Evolutionary conservation across 1,140 invertebrate genomes (phyloP), one percentile per base, ranked within the genome.

Genomic region (Aleiodes sp.): DNA sequence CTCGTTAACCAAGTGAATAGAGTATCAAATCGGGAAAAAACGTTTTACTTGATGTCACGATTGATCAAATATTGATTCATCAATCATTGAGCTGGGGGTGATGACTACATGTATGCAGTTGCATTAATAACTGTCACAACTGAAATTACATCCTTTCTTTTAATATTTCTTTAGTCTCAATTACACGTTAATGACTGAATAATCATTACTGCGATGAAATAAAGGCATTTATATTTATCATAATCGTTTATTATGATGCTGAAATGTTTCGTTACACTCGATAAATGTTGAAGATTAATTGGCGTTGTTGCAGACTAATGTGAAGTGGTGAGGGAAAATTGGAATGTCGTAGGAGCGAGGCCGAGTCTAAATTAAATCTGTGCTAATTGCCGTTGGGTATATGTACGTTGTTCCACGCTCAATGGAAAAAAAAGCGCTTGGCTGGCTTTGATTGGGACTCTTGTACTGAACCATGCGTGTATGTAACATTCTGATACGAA

Each of bases 321-420:
- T 63, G 68, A 37, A 65, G 65, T 39, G 61, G 64, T 61, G 46
- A 64, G 68, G 62, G 57, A 61, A 65, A 72, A 73, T 73, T 43
- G 71, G 71, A 70, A 73, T 73, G 71, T 73, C 71, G 68, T 73
- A 73, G 71, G 71, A 73, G 71, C 71, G 64, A 73, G 71, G 66
- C 66, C 66, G 62, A 35, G 46, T 35, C 60, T 43, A 43, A 66
- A 72, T 80, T 78, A 75, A 80, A 80, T 80, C 74, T 76, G 78
- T 78, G 76, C 74, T 80, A 80, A 80, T 80, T 80, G 77, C 74
- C 70, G 65, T 31, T 56, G 70, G 73, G 70, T 68, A 73, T 75
- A 72, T 78, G 72, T 72, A 64, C 65, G n/a, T n/a, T n/a, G 74
- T 73, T 75, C 71, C 33, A 70, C 21, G 46, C 1, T 52, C 46